Conservation (phyloP, 2,113 vertebrate genomes). For the Melanotaenia duboulayi region DNA sequence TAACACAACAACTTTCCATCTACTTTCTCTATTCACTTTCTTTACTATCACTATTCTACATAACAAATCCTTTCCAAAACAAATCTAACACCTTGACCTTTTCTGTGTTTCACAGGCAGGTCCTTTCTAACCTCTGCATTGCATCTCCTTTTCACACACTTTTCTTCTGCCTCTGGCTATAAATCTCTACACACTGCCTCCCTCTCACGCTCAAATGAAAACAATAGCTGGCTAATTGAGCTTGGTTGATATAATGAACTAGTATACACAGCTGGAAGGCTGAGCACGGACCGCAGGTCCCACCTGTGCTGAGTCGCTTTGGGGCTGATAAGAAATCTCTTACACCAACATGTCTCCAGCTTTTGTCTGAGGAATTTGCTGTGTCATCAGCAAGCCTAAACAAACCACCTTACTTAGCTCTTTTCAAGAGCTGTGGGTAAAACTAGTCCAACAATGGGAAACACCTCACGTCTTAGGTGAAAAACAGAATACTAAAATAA, state of each 20-base stretch:
- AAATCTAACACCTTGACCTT: slow-evolving; percentile 31
- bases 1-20: slow-evolving; percentile 57
- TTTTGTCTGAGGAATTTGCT: slow-evolving; percentile 71
- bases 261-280: slow-evolving; percentile 74
- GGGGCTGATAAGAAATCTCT: slow-evolving; percentile 66
- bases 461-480: slow-evolving; percentile 49
- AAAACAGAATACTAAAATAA: not conserved
- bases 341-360: slow-evolving; percentile 71
- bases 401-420: slow-evolving; percentile 53
- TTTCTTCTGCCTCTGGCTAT: slow-evolving; percentile 51
- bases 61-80: slow-evolving; percentile 51
- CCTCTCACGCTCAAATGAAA: slow-evolving; percentile 64
- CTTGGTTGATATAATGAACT: slow-evolving; percentile 66
- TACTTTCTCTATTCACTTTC: slow-evolving; percentile 72
- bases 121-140: slow-evolving; percentile 49
- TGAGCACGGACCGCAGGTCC: slow-evolving; percentile 54
- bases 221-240: slow-evolving; percentile 75
- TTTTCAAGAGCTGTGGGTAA: slow-evolving; percentile 43
- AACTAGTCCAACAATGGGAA: slow-evolving; percentile 43
- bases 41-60: slow-evolving; percentile 68
- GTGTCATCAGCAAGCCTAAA: slow-evolving; percentile 70
- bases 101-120: slow-evolving; percentile 54
- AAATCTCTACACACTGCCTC: slow-evolving; percentile 52
- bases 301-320: slow-evolving; percentile 71
- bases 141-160: slow-evolving; percentile 54